Conservation (phyloP, 2,888 invertebrate genomes). For the Trachelus tabidus region DNA sequence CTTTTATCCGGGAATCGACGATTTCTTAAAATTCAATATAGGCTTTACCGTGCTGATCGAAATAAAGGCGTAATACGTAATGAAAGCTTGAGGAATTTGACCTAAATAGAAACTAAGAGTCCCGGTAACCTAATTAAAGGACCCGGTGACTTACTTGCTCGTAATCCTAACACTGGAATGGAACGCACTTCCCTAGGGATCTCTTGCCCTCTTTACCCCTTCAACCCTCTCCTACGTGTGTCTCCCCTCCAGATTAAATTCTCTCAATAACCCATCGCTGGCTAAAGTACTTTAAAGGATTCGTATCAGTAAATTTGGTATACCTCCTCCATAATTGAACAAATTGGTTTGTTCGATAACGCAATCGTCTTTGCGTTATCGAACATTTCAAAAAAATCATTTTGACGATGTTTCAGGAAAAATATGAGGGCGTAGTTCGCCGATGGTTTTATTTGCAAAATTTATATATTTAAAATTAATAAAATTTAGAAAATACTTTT, state of each 20-base stretch:
- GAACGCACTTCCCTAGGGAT: neutral
- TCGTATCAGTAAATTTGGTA: neutral
- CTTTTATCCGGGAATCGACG: neutral
- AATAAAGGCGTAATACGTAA: neutral
- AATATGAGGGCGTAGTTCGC: neutral
- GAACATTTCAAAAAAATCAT: neutral
- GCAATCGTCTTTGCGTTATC: neutral
- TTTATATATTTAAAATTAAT: no score
- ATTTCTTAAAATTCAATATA: neutral
- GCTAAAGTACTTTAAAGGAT: neutral
- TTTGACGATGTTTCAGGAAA: neutral
- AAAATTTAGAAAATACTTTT: no score
- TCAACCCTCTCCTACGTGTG: neutral
- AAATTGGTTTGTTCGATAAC: neutral
- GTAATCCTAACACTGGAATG: neutral
- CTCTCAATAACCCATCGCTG: neutral
- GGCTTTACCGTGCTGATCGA: neutral
- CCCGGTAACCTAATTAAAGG: conserved; percentile 19
- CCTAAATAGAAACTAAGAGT: conserved; percentile 2
- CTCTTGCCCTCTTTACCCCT: neutral
- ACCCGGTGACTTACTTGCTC: conserved; percentile 1
- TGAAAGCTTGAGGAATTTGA: neutral
- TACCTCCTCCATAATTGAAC: neutral
- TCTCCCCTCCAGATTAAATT: neutral
- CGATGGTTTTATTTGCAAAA: neutral